Percentiles rank a stretch among this genome's conserved stretches.
Evolutionary conservation across 2,113 vertebrate species (phyloP).

Genomic region (Callocephalon fimbriatum): DNA sequence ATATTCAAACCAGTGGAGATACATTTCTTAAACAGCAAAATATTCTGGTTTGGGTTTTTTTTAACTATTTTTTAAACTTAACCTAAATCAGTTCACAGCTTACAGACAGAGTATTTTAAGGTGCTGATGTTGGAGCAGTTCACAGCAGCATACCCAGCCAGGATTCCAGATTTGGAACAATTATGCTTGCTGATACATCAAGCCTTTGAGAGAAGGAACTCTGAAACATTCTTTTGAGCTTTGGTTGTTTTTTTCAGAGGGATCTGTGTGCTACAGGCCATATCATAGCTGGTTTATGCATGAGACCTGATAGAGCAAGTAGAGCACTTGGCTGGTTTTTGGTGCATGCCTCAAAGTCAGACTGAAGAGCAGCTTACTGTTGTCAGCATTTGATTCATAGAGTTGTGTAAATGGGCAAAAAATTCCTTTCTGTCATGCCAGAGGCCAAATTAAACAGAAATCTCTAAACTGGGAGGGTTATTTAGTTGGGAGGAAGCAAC

Average conservation of each 20-base stretch:
- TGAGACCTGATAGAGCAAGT: constrained; percentile 32
- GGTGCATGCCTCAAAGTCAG: constrained; percentile 74
- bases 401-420: constrained; percentile 79
- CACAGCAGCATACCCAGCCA: background rate
- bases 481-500: constrained; percentile 55
- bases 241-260: background rate
- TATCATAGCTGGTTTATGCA: background rate
- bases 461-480: constrained; percentile 44
- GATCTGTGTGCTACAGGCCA: background rate
- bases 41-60: background rate
- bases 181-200: background rate
- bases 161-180: background rate
- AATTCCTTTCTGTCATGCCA: constrained; percentile 78
- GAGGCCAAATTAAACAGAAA: constrained; percentile 76
- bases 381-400: constrained; percentile 84
- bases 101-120: background rate
- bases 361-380: constrained; percentile 73
- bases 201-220: background rate
- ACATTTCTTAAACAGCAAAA: background rate
- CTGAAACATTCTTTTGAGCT: background rate
- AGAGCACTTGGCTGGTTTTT: background rate
- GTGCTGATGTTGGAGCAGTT: background rate
- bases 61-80: background rate
- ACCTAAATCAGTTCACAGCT: background rate
- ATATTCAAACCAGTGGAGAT: background rate